Conservation (phyloP, 2,797 vertebrate species). For the Parauchenoglanis punctatus region DNA sequence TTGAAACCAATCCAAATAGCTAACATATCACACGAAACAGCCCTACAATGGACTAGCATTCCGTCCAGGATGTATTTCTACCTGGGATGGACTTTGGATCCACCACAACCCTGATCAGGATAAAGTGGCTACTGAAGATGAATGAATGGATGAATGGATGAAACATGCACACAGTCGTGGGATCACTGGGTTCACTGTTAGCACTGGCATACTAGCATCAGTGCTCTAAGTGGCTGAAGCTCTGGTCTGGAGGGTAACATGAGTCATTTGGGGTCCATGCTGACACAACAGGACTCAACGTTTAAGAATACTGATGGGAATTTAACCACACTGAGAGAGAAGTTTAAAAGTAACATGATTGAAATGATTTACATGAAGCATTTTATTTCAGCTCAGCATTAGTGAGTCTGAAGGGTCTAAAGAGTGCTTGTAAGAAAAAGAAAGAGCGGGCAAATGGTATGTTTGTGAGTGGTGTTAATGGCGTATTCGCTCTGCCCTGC, state of each 20-base stretch:
- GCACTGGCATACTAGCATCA: too few species aligned
- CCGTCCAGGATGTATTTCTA: background rate
- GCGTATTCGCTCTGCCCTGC: conserved; percentile 66
- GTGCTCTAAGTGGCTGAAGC: background rate
- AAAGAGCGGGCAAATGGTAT: conserved; percentile 63
- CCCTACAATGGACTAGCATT: background rate
- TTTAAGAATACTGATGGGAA: background rate
- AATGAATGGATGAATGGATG: background rate
- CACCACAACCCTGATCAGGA: background rate
- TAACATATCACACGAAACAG: background rate
- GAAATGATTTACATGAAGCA: background rate
- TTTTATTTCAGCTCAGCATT: conserved; percentile 18
- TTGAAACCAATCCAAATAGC: background rate
- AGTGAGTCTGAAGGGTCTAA: conserved; percentile 32
- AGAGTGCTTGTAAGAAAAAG: conserved; percentile 42
- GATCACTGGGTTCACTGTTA: background rate
- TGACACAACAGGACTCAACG: background rate
- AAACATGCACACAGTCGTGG: background rate
- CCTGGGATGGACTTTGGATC: background rate
- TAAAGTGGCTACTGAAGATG: background rate
- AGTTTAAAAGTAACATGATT: background rate
- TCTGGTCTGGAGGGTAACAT: background rate
- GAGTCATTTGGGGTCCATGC: background rate
- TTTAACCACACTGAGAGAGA: conserved; percentile 1
- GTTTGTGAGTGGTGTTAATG: conserved; percentile 78